A percentile compares a stretch with the other conserved stretches of the same genome.
These are phyloP conservation scores for Podiceps cristatus DNA, from an alignment of 2,113 vertebrate species.

Conservation along the genomic window DNA sequence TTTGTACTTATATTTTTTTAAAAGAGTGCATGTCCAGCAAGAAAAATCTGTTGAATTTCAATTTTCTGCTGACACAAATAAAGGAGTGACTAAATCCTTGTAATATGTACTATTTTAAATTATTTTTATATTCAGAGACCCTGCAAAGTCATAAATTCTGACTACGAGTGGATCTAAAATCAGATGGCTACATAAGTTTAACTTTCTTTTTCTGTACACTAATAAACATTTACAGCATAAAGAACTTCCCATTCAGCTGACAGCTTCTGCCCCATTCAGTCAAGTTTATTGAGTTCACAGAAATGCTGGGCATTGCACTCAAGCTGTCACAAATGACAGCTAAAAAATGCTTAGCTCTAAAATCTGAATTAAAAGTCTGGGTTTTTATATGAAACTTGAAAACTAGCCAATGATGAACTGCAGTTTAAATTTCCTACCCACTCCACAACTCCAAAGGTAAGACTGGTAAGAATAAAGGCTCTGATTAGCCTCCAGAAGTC, in stretches of 20 bases:
- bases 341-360: neutral
- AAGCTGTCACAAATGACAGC: neutral
- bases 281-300: neutral
- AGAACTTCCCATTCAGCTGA: neutral
- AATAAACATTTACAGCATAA: neutral
- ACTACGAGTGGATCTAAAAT: neutral
- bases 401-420: neutral
- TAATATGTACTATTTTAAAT: neutral
- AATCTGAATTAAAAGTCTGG: neutral
- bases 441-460: neutral
- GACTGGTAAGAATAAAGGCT: neutral
- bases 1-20: neutral
- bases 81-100: neutral
- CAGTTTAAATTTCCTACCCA: neutral
- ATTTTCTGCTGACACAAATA: neutral
- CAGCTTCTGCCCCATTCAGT: neutral
- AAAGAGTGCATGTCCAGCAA: neutral
- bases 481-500: neutral
- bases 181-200: neutral
- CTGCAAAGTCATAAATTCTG: neutral
- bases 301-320: neutral
- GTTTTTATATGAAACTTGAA: neutral
- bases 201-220: neutral
- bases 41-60: neutral
- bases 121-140: neutral